These are phyloP conservation scores for Scaptomyza cyrtandrae DNA, from an alignment of 2,888 invertebrate genomes.

Conservation along the genomic window DNA sequence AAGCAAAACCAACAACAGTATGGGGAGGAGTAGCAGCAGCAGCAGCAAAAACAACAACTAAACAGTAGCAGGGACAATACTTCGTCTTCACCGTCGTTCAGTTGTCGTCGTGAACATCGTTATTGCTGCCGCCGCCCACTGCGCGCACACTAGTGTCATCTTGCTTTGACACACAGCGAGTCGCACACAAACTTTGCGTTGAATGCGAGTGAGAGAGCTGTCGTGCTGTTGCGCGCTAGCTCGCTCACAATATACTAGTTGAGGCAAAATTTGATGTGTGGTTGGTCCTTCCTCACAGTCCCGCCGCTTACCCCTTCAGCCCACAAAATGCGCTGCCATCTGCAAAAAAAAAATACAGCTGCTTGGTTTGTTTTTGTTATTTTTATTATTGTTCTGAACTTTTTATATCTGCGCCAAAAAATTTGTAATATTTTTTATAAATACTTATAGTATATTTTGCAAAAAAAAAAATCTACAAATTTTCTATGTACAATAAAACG, in stretches of 20 bases:
- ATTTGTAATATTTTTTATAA: constrained; percentile 65
- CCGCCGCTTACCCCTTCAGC: constrained; percentile 15
- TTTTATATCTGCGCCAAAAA: constrained; percentile 71
- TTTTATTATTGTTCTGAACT: constrained; percentile 69
- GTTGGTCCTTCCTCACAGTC: constrained; percentile 32
- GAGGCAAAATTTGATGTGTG: constrained; percentile 53
- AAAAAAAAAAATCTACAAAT: constrained; percentile 33
- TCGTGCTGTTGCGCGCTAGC: constrained; percentile 26
- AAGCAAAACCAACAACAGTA: constrained; percentile 51
- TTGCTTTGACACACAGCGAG: constrained; percentile 49
- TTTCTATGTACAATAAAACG: constrained; percentile 60
- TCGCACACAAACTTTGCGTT: constrained; percentile 14
- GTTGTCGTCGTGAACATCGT: constrained; percentile 16
- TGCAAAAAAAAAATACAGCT: constrained; percentile 54
- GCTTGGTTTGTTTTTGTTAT: constrained; percentile 66
- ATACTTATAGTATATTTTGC: constrained; percentile 37
- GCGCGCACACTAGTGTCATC: constrained; percentile 52
- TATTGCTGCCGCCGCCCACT: constrained; percentile 59
- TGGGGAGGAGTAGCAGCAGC: constrained; percentile 7
- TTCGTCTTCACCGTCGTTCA: constrained; percentile 26
- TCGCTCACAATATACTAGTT: constrained; percentile 47
- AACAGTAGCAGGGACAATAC: constrained; percentile 46
- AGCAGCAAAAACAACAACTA: constrained; percentile 18
- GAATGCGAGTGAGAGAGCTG: constrained; percentile 43
- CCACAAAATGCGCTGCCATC: constrained; percentile 45